A percentile compares a stretch with the other conserved stretches of the same genome.
Evolutionary conservation across 2,797 vertebrate genomes (phyloP).

Genomic region (Chiroxiphia lanceolata): DNA sequence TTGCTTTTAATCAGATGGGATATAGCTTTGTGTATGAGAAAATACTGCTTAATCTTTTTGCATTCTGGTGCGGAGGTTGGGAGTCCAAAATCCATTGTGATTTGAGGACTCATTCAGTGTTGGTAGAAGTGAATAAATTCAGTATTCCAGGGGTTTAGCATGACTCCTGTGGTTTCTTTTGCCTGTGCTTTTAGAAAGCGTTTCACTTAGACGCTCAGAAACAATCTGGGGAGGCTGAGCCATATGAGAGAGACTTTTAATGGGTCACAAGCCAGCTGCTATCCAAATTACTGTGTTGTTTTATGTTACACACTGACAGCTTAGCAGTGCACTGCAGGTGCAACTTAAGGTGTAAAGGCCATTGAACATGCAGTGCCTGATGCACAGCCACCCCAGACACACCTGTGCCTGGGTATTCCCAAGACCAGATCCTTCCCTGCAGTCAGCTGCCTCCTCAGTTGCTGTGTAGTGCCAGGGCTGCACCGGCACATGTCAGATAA

Average conservation of each 20-base stretch:
- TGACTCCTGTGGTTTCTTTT: constrained; percentile 1
- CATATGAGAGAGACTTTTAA: not conserved
- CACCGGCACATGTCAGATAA: not conserved
- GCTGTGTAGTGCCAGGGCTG: not conserved
- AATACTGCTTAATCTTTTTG: constrained; percentile 34
- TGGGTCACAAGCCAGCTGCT: constrained; percentile 46
- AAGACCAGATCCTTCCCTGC: not conserved
- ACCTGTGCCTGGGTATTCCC: not conserved
- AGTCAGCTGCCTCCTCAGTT: not conserved
- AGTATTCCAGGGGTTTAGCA: not conserved
- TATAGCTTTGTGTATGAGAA: constrained; percentile 20
- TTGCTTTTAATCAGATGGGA: constrained; percentile 37
- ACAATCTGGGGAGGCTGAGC: not conserved
- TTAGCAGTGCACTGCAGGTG: constrained; percentile 6
- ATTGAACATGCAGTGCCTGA: not conserved
- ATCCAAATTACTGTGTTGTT: not conserved
- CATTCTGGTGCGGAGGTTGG: not conserved
- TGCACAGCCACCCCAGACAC: not conserved
- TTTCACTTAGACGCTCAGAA: not conserved
- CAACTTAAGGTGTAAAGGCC: not conserved
- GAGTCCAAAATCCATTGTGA: not conserved
- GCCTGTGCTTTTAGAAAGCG: not conserved
- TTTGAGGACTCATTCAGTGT: not conserved
- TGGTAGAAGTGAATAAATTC: not conserved
- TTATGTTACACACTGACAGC: constrained; percentile 12